These are phyloP conservation scores for Pangasius larnaudii DNA, from an alignment of 2,797 vertebrate genomes.

Conservation along the genomic window DNA sequence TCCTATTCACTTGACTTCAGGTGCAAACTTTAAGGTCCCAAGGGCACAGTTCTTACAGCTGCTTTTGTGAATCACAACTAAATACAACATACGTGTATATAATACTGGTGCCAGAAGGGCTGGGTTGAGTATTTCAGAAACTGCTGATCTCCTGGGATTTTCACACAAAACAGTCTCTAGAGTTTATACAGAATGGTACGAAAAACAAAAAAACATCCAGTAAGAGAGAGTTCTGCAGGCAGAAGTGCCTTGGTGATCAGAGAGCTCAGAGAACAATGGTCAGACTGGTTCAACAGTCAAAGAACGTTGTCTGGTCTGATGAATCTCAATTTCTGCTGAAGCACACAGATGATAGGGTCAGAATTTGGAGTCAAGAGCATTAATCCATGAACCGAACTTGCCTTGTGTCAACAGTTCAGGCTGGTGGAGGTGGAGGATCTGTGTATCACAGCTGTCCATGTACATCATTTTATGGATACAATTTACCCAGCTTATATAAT, in stretches of 20 bases:
- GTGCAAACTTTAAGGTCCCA: background rate
- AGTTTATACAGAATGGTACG: background rate
- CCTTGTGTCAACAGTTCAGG: background rate
- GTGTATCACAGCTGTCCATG: background rate
- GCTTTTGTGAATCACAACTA: background rate
- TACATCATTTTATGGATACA: background rate
- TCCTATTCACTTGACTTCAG: background rate
- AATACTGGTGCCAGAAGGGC: background rate
- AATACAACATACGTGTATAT: background rate
- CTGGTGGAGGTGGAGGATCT: background rate
- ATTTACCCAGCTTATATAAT: too few relatives aligned
- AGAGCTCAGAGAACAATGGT: too few relatives aligned
- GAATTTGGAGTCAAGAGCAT: background rate
- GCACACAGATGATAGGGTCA: background rate
- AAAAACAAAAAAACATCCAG: background rate
- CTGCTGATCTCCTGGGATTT: background rate
- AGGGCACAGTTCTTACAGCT: background rate
- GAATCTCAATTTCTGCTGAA: background rate
- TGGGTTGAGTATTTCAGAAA: background rate
- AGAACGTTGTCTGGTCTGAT: background rate
- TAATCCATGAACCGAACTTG: background rate
- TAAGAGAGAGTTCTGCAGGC: background rate
- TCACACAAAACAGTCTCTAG: background rate
- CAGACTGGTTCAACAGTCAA: background rate
- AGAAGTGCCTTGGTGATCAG: too few relatives aligned